Conservation (phyloP, 1,140 invertebrate species). For the Agrypnia vestita region DNA sequence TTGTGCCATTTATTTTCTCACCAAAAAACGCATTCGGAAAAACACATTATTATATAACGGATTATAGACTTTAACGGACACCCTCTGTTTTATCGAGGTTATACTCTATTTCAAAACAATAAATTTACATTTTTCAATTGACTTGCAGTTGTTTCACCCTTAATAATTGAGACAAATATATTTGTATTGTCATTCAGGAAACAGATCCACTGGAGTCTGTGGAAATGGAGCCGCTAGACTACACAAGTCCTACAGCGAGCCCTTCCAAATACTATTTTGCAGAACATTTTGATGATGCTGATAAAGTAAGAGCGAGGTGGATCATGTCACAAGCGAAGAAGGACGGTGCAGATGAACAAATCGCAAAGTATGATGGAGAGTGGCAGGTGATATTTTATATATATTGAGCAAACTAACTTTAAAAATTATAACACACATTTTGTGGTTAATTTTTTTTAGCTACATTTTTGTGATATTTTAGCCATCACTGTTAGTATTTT, state of each 20-base stretch:
- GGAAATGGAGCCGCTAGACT: slow-evolving; percentile 63
- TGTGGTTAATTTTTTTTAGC: no score
- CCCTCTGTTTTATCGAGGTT: no score
- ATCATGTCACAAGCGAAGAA: slow-evolving; percentile 94
- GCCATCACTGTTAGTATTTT: background rate
- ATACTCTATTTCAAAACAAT: no score
- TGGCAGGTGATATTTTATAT: slow-evolving; percentile 71
- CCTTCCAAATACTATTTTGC: slow-evolving; percentile 82
- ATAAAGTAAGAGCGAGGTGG: slow-evolving; percentile 87
- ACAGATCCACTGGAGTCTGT: slow-evolving; percentile 17
- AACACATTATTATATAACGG: no score
- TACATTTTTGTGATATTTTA: background rate
- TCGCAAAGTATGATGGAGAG: slow-evolving; percentile 96
- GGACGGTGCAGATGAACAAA: slow-evolving; percentile 90
- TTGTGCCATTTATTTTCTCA: no score
- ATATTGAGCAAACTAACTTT: slow-evolving; percentile 13
- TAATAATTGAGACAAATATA: no score
- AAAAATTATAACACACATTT: slow-evolving; percentile 26
- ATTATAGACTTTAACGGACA: no score
- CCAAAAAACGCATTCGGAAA: no score
- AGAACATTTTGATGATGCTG: slow-evolving; percentile 91
- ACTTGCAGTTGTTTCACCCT: no score
- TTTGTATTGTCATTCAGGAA: no score
- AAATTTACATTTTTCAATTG: no score
- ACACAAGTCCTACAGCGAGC: slow-evolving; percentile 76